Evolutionary conservation across 2,113 vertebrate species (phyloP), one percentile per base, ranked within the genome.

Genomic region (Thunnus thynnus): DNA sequence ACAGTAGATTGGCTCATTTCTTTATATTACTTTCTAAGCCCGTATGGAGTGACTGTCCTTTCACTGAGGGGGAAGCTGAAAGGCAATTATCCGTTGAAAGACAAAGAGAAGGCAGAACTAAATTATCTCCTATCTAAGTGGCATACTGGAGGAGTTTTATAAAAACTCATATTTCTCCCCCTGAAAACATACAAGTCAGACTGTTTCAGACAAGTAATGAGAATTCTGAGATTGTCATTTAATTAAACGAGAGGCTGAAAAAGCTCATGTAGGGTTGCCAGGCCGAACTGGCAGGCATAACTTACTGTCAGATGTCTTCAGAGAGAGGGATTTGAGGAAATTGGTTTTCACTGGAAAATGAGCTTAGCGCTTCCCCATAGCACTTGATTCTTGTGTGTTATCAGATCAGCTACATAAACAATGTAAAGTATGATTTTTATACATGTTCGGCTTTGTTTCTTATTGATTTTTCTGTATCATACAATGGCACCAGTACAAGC

Each of bases 1-100:
- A 88, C 76, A 88, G 84, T 64, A 86, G 90, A 92, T 86, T 79
- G 84, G 85, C 85, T 88, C 17, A 61, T 90, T 86, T 79, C 62
- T 83, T 86, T 69, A 72, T 80, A 86, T 90, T 85, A 82, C 80
- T 88, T 72, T 86, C 72, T 16, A 60, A 78, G 52, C 54, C 17
- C 22, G 13, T 76, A 30, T 60, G 14, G 77, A 68, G 65, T 85
- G 58, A 68, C 63, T 4, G 32, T 68, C 36, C 51, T 61, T 71
- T 89, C 72, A 80, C 55, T 18, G 76, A 88, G 63, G 64, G 64
- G 62, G 36, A 76, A 44, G 69, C 74, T 22, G 63, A 88, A 88
- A 88, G 81, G 82, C 84, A 89, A 85, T 94, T 94, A 91, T 85
- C 67, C 18, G 0, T 27, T 74, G 56, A 76, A 72, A 83, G 83